Evolutionary conservation across 2,888 invertebrate genomes (phyloP).

Genomic region (Synanthedon myopaeformis): DNA sequence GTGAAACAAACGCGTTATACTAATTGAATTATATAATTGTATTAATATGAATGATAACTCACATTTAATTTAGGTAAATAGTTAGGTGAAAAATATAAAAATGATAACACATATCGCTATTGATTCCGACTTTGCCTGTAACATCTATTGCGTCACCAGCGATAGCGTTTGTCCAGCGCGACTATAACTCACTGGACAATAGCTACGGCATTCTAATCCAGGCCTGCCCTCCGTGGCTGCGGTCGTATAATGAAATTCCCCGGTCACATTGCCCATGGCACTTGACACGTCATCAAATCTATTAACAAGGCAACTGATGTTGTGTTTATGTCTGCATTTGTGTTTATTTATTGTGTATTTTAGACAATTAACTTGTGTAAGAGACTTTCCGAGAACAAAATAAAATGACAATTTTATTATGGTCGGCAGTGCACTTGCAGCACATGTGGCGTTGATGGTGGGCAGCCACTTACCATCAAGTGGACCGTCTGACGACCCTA

Average conservation of each 20-base stretch:
- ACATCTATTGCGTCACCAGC: slow-evolving; percentile 17
- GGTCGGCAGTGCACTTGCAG: too few relatives aligned
- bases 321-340: not conserved
- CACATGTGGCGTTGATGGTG: too few relatives aligned
- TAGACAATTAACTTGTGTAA: not conserved
- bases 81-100: too few relatives aligned
- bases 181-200: slow-evolving; percentile 62
- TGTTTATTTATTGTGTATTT: not conserved
- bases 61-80: too few relatives aligned
- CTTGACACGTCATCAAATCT: slow-evolving; percentile 13
- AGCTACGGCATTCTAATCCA: slow-evolving; percentile 43
- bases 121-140: slow-evolving; percentile 4
- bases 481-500: too few relatives aligned
- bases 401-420: too few relatives aligned
- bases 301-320: not conserved
- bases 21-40: too few relatives aligned
- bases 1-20: too few relatives aligned
- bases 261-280: slow-evolving; percentile 21
- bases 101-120: too few relatives aligned
- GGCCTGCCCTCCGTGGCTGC: slow-evolving; percentile 23
- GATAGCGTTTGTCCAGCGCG: slow-evolving; percentile 23
- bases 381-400: too few relatives aligned
- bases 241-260: slow-evolving; percentile 55
- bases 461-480: too few relatives aligned
- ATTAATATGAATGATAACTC: too few relatives aligned